Conservation (phyloP, 2,888 invertebrate genomes). For the Netelia fuscicornis region DNA sequence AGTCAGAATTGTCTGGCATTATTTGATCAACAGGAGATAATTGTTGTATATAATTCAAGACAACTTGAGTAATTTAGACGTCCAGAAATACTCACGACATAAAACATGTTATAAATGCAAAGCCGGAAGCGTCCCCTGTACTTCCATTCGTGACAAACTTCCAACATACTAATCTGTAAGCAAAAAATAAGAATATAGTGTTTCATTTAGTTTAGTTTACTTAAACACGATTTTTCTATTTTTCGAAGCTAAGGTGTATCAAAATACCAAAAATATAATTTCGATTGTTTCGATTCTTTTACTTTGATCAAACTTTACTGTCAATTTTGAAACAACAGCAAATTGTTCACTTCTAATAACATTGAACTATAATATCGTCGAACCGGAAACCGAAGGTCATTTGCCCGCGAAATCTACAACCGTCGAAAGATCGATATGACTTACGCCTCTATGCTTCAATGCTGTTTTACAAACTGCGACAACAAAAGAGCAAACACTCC, state of each 20-base stretch:
- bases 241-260: not conserved
- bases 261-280: not conserved
- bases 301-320: too few species aligned
- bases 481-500: too few species aligned
- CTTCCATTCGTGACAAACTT: slow-evolving; percentile 91
- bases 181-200: slow-evolving; percentile 60
- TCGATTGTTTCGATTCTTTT: too few species aligned
- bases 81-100: slow-evolving; percentile 88
- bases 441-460: not conserved
- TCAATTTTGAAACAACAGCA: too few species aligned
- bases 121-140: slow-evolving; percentile 91
- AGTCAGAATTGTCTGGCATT: not conserved
- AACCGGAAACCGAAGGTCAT: slow-evolving; percentile 38
- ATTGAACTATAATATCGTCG: not conserved
- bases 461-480: too few species aligned
- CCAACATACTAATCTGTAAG: slow-evolving; percentile 90
- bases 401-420: slow-evolving; percentile 8
- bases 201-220: not conserved
- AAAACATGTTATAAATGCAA: slow-evolving; percentile 92
- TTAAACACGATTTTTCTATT: not conserved
- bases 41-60: not conserved
- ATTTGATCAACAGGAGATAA: not conserved
- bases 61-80: not conserved
- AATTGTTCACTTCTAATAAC: not conserved
- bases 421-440: not conserved